Evolutionary conservation across 2,797 vertebrate genomes (phyloP).

Genomic region (Macropus fuliginosus): DNA sequence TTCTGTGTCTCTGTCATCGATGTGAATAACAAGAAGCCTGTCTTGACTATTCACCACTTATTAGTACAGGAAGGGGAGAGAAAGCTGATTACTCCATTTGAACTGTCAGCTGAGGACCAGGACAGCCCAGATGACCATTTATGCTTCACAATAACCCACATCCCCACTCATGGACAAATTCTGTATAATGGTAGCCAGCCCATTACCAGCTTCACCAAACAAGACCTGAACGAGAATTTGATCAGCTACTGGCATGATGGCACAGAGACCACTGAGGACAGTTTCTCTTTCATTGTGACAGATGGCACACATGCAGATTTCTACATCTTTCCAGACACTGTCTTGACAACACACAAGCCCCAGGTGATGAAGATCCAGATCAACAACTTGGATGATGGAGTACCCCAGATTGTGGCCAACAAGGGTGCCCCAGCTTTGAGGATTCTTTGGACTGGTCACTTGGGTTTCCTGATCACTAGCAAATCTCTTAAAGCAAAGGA

Average conservation of each 20-base stretch:
- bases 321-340: constrained; percentile 90
- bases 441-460: constrained; percentile 86
- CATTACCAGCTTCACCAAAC: constrained; percentile 90
- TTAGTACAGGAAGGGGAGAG: constrained; percentile 88
- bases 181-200: constrained; percentile 88
- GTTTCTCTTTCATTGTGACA: constrained; percentile 93
- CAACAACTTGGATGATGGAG: constrained; percentile 88
- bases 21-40: constrained; percentile 92
- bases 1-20: constrained; percentile 92
- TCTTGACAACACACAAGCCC: constrained; percentile 88
- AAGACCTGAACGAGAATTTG: constrained; percentile 91
- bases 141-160: constrained; percentile 89
- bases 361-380: constrained; percentile 91
- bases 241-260: constrained; percentile 91
- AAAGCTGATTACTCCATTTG: constrained; percentile 92
- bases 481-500: constrained; percentile 90
- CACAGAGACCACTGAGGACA: constrained; percentile 89
- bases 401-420: constrained; percentile 91
- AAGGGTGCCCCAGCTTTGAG: constrained; percentile 88
- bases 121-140: constrained; percentile 89
- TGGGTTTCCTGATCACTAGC: constrained; percentile 91
- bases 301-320: constrained; percentile 91
- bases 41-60: constrained; percentile 88
- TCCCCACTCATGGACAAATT: constrained; percentile 90
- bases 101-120: constrained; percentile 90